phyloP scores from a whole-genome alignment of 2,888 invertebrate genomes.

The Odontocolon sp. region DNA sequence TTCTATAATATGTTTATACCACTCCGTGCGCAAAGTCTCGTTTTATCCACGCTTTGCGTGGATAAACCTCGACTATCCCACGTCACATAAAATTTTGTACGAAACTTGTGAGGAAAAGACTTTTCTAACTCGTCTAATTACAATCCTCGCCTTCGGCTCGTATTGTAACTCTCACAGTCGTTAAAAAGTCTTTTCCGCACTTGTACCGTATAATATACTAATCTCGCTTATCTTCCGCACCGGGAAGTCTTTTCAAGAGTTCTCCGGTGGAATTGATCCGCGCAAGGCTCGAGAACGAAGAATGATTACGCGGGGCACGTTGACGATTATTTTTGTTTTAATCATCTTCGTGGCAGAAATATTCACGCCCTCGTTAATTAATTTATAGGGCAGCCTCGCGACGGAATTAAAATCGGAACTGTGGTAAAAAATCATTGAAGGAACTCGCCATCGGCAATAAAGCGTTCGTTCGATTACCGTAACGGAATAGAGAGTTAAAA shows the following conservation, averaged over 20 bases:
- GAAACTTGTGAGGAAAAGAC: no score
- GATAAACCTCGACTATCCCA: no score
- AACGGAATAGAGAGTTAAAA: slow-evolving; percentile 1
- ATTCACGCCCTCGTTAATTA: slow-evolving; percentile 36
- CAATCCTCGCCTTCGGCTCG: no score
- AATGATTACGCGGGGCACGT: slow-evolving; percentile 14
- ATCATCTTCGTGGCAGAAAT: slow-evolving; percentile 55
- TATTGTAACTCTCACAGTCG: no score
- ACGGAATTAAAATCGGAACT: not conserved
- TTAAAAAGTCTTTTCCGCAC: no score
- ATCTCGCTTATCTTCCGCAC: not conserved
- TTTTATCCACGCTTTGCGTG: no score
- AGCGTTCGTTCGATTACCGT: no score
- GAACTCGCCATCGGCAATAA: slow-evolving; percentile 40
- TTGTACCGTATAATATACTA: not conserved
- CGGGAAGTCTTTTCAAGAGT: slow-evolving; percentile 15
- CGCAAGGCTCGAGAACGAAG: not conserved
- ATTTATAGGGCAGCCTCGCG: not conserved
- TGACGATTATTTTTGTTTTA: slow-evolving; percentile 34
- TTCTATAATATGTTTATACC: not conserved
- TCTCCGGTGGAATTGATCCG: not conserved
- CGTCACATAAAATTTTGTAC: no score
- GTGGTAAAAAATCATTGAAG: slow-evolving; percentile 23
- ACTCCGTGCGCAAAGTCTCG: no score
- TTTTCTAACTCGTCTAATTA: no score